These are phyloP conservation scores for Notocelia uddmanniana DNA, from an alignment of 2,888 invertebrate species.

Conservation along the genomic window DNA sequence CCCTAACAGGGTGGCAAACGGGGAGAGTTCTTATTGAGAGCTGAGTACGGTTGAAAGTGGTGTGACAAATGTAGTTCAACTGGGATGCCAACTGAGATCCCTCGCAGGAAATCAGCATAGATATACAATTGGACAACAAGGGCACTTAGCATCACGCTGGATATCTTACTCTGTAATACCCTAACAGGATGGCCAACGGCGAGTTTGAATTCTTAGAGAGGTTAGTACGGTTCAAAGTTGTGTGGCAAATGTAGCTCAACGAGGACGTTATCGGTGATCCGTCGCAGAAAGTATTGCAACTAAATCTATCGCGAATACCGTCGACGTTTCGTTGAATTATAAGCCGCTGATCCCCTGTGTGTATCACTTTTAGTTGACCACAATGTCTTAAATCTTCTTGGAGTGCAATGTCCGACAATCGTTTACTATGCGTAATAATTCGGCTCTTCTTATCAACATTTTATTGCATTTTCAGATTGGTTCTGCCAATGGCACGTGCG, in stretches of 20 bases:
- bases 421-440: too few species aligned
- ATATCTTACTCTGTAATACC: too few species aligned
- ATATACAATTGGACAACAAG: too few species aligned
- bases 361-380: too few species aligned
- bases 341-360: too few species aligned
- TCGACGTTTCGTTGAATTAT: not conserved
- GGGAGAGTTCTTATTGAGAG: conserved; percentile 86
- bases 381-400: too few species aligned
- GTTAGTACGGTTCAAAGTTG: not conserved
- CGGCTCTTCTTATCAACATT: not conserved
- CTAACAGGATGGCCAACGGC: too few species aligned
- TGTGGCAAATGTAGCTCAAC: not conserved
- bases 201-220: conserved; percentile 1
- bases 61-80: not conserved
- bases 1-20: conserved; percentile 90
- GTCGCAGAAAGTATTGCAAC: not conserved
- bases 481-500: conserved; percentile 84
- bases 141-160: too few species aligned
- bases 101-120: conserved; percentile 16
- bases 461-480: conserved; percentile 68
- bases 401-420: too few species aligned
- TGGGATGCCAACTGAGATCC: not conserved
- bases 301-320: too few species aligned
- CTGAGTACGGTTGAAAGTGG: conserved; percentile 58
- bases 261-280: not conserved